Percentiles rank a stretch among this genome's conserved stretches.
These are phyloP conservation scores for Cyphomyrmex costatus DNA, from an alignment of 1,140 invertebrate species.

Conservation along the genomic window DNA sequence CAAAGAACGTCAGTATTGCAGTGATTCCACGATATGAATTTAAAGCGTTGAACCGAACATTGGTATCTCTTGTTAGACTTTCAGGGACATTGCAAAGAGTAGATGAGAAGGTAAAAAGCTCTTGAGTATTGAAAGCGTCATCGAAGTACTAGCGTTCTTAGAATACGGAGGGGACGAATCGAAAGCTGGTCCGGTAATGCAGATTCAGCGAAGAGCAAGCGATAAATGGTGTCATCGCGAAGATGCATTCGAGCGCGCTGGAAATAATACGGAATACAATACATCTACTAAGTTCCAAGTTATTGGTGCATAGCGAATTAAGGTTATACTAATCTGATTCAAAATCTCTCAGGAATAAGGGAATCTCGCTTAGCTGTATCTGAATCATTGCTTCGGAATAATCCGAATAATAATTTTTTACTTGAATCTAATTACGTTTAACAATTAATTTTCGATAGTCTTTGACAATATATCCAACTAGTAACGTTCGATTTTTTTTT, in stretches of 20 bases:
- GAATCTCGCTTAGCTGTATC: not conserved
- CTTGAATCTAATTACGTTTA: not conserved
- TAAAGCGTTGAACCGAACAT: not conserved
- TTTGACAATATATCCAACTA: not conserved
- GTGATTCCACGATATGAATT: conserved; percentile 11
- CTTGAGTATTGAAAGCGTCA: conserved; percentile 61
- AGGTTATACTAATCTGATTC: not conserved
- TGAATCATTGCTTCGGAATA: not conserved
- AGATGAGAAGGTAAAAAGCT: conserved; percentile 53
- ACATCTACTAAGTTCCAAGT: not conserved
- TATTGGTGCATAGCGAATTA: conserved; percentile 18
- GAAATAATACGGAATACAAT: conserved; percentile 14
- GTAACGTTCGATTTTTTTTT: not conserved
- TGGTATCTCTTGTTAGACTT: not conserved
- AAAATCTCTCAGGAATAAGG: not conserved
- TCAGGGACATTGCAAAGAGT: conserved; percentile 48
- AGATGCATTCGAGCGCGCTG: conserved; percentile 18
- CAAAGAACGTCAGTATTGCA: not conserved
- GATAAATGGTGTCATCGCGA: conserved; percentile 20
- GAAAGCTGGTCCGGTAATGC: conserved; percentile 49
- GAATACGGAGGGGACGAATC: conserved; percentile 11
- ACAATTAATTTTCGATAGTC: not conserved
- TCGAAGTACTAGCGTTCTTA: conserved; percentile 36
- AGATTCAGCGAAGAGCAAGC: conserved; percentile 43
- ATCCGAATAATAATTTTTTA: not conserved